These are phyloP conservation scores for Enteromius anoplus DNA, from an alignment of 2,797 vertebrate genomes.

Conservation along the genomic window DNA sequence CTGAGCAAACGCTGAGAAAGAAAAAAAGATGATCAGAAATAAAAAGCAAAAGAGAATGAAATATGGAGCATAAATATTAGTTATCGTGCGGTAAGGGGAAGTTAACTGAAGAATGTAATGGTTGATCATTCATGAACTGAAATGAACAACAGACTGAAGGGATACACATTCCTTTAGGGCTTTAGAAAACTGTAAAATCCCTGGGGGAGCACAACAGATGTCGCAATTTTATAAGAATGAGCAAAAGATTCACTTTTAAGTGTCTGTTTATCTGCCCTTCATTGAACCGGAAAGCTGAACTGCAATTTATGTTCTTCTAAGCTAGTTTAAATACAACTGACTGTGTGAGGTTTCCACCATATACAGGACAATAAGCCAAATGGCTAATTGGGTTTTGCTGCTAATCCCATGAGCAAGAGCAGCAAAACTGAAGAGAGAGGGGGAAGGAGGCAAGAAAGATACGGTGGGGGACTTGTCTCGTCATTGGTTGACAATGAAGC, in stretches of 20 bases:
- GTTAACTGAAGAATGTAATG: conserved; percentile 15
- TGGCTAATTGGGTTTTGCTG: conserved; percentile 38
- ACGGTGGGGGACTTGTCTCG: conserved; percentile 24
- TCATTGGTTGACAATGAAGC: conserved; percentile 30
- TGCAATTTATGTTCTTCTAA: not conserved
- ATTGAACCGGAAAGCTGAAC: not conserved
- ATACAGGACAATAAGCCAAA: conserved; percentile 25
- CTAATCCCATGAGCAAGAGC: conserved; percentile 37
- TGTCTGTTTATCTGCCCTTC: not conserved
- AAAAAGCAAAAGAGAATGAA: conserved; percentile 41
- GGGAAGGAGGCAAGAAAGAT: conserved; percentile 2
- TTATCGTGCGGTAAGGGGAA: not conserved
- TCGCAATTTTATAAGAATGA: not conserved
- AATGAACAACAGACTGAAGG: conserved; percentile 25
- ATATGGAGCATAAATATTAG: conserved; percentile 21
- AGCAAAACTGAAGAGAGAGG: conserved; percentile 24
- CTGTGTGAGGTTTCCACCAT: not conserved
- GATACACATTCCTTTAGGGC: conserved; percentile 11
- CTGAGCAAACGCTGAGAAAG: not conserved
- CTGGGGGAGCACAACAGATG: conserved; percentile 45
- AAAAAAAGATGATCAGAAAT: conserved; percentile 14
- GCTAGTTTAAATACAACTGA: conserved; percentile 15
- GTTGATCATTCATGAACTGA: conserved; percentile 20
- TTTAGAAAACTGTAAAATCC: conserved; percentile 53
- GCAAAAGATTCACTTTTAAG: not conserved